Base-by-base conservation (phyloP, 2,888 invertebrate genomes). In the Pterobdella sp. region DNA sequence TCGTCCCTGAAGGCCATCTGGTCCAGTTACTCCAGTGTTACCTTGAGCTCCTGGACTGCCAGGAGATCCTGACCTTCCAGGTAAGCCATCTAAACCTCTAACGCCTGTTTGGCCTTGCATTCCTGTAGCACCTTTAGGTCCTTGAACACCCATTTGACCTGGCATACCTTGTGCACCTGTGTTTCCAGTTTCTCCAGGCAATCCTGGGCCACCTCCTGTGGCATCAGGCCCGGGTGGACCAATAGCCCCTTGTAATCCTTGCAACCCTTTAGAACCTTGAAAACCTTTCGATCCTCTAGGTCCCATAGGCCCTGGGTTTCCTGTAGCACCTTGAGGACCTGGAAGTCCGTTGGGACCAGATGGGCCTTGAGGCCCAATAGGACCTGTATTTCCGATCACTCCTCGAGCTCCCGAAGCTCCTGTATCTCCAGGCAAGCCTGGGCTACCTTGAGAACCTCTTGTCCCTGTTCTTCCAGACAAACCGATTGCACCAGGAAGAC, bases 251-350 rank as follows among this genome's bases (percentile, higher is more conserved):
- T 14, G 52, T 22, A 49, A 49, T 49, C 14, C 52, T 22, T 49
- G 14, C 52, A 14, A 49, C 52, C 52, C 52, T 14, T 22, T 14
- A 49, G 22, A 49, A 49, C 22, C 14, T 49, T 49, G 22, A 22
- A 18, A 22, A 22, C 14, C 14, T 14, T 22, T 49, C 14, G 14
- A 49, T 49, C 14, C 85, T 79, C 81, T 79, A 2, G 79, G 79
- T 66, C 85, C 85, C 77, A 84, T 84, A 67, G 75, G 70, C 67
- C 78, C 73, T 72, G 68, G 56, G 22, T 66, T 69, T 31, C 77
- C 77, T 3, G 42, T 1, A 22, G 71, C 67, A 34, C 77, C 80
- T 75, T 29, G 72, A n/a, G 49, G 73, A 36, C 79, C 80, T 32
- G 35, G 31, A 14, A 70, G 34, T 63, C 80, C 80, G 75, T 76